Conservation (phyloP, 2,113 vertebrate genomes). For the Brachirus orientalis region DNA sequence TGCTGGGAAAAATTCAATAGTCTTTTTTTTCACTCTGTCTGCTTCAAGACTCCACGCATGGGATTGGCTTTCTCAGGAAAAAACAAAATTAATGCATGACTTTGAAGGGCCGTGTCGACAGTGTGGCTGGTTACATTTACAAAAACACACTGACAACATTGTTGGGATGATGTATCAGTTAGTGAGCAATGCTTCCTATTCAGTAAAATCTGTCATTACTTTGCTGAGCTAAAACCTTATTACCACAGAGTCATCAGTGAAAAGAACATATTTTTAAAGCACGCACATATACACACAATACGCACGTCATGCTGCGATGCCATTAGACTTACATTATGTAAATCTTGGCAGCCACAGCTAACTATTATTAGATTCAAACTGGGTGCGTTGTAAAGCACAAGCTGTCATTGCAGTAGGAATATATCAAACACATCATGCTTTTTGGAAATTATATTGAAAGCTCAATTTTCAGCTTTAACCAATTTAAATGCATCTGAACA, state of each 20-base stretch:
- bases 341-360: constrained; percentile 38
- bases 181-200: no score
- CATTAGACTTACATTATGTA: constrained; percentile 53
- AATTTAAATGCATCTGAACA: constrained; percentile 7
- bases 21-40: constrained; percentile 43
- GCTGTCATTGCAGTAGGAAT: constrained; percentile 33
- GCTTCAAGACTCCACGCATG: constrained; percentile 24
- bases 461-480: constrained; percentile 3
- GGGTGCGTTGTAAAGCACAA: constrained; percentile 30
- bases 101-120: constrained; percentile 15
- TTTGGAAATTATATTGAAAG: constrained; percentile 38
- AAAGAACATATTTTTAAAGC: neutral
- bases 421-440: constrained; percentile 37
- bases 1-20: constrained; percentile 67
- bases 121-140: neutral
- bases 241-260: neutral
- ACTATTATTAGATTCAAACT: constrained; percentile 47
- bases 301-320: constrained; percentile 36
- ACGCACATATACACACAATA: constrained; percentile 18
- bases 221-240: neutral
- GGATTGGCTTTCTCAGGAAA: constrained; percentile 18
- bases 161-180: no score
- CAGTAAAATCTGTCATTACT: no score
- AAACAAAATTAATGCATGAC: constrained; percentile 20
- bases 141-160: no score